phyloP scores from a whole-genome alignment of 2,113 vertebrate genomes.

The Psilopsiagon aurifrons region DNA sequence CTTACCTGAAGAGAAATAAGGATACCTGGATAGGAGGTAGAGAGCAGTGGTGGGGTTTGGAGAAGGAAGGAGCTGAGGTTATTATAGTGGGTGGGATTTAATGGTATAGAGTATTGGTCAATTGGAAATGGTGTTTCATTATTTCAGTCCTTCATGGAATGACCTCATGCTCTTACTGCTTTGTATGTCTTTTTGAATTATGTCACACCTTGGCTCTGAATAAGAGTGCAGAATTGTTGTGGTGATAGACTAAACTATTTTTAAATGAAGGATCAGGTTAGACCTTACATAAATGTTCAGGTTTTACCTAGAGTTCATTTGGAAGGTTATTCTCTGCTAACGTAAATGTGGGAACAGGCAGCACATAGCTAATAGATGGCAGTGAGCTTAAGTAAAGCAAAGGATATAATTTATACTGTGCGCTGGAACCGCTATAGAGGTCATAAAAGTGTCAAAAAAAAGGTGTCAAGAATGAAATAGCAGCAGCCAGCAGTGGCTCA shows the following conservation, averaged over 20 bases:
- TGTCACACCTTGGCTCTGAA: not conserved
- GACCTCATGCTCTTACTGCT: not conserved
- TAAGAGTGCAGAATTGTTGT: not conserved
- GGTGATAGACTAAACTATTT: not conserved
- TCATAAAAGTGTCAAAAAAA: not conserved
- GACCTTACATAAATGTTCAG: not conserved
- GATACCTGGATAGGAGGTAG: not conserved
- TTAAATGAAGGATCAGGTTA: not conserved
- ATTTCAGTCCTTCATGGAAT: not conserved
- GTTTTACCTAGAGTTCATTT: not conserved
- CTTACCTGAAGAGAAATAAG: not conserved
- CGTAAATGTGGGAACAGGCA: not conserved
- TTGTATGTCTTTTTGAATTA: not conserved
- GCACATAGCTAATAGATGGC: not conserved
- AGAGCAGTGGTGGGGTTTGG: not conserved
- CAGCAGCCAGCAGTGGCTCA: not conserved
- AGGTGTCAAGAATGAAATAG: not conserved
- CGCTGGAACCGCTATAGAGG: not conserved
- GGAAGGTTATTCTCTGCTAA: not conserved
- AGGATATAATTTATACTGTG: not conserved
- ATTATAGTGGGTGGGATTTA: not conserved
- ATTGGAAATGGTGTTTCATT: not conserved
- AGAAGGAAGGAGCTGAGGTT: not conserved
- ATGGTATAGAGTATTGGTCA: not conserved
- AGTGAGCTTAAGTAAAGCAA: not conserved